These are phyloP conservation scores for Enteromius argenteus DNA, from an alignment of 2,797 vertebrate species.

Conservation along the genomic window DNA sequence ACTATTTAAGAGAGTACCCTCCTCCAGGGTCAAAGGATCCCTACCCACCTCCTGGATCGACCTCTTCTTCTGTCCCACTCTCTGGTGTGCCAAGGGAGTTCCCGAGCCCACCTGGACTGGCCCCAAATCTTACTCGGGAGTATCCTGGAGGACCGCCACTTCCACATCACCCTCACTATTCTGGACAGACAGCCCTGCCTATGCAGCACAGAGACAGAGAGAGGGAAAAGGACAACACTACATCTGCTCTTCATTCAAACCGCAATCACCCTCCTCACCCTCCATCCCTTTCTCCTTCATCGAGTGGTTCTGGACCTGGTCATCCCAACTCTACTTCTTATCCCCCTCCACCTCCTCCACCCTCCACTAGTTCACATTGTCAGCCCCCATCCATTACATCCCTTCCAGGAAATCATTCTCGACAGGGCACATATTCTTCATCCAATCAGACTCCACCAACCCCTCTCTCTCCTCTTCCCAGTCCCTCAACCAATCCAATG, in stretches of 20 bases:
- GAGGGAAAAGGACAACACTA: conserved; percentile 76
- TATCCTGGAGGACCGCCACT: conserved; percentile 74
- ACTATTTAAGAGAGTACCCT: conserved; percentile 84
- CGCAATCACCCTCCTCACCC: conserved; percentile 77
- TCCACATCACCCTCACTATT: conserved; percentile 74
- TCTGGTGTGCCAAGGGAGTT: conserved; percentile 72
- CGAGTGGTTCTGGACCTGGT: conserved; percentile 75
- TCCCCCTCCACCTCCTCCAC: conserved; percentile 72
- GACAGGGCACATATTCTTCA: conserved; percentile 77
- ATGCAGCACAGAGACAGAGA: conserved; percentile 68
- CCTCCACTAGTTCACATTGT: conserved; percentile 70
- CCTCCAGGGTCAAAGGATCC: conserved; percentile 79
- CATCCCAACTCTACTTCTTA: conserved; percentile 74
- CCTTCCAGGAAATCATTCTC: conserved; percentile 69
- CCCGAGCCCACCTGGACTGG: conserved; percentile 79
- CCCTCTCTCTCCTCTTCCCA: conserved; percentile 80
- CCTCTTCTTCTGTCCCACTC: conserved; percentile 78
- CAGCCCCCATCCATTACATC: conserved; percentile 71
- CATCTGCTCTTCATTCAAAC: conserved; percentile 79
- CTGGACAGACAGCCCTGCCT: conserved; percentile 57
- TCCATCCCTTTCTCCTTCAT: conserved; percentile 80
- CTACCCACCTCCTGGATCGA: conserved; percentile 81
- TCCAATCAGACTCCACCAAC: conserved; percentile 81
- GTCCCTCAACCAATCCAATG: conserved; percentile 81
- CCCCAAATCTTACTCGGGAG: conserved; percentile 77